These are phyloP conservation scores for Limnodromus scolopaceus DNA, from an alignment of 2,797 vertebrate genomes.

Conservation along the genomic window DNA sequence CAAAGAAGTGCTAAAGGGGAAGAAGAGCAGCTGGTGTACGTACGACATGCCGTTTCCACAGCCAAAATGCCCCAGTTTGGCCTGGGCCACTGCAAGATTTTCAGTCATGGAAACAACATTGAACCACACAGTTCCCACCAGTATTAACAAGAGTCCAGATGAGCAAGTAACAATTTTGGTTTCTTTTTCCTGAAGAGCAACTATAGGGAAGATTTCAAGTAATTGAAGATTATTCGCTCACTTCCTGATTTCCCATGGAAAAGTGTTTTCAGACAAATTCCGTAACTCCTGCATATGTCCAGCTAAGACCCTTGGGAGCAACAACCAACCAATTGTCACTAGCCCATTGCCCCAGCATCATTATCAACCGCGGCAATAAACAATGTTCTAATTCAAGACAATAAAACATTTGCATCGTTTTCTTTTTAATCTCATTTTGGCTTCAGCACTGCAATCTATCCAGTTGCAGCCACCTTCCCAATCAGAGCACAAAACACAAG, in stretches of 20 bases:
- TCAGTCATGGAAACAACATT: fast-evolving
- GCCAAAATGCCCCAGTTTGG: not conserved
- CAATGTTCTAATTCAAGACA: not conserved
- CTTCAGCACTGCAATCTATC: not conserved
- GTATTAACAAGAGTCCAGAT: not conserved
- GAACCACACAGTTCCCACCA: not conserved
- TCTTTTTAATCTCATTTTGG: not conserved
- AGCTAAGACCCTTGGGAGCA: not conserved
- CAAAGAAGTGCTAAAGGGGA: not conserved
- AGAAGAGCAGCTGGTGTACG: fast-evolving
- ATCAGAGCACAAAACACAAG: not conserved
- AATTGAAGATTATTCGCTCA: not conserved
- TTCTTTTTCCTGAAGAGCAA: not conserved
- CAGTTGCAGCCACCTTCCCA: not conserved
- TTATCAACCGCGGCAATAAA: not conserved
- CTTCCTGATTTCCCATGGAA: not conserved
- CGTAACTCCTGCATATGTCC: not conserved
- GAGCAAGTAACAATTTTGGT: not conserved
- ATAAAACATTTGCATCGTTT: not conserved
- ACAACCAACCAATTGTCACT: fast-evolving
- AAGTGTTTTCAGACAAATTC: not conserved
- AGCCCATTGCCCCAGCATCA: fast-evolving
- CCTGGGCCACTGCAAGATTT: not conserved
- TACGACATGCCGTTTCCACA: fast-evolving
- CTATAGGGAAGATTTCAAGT: not conserved